Percentiles rank a stretch among this genome's conserved stretches.
Conservation (phyloP, 2,888 invertebrate genomes). For the Dasysyrphus tricinctus region DNA sequence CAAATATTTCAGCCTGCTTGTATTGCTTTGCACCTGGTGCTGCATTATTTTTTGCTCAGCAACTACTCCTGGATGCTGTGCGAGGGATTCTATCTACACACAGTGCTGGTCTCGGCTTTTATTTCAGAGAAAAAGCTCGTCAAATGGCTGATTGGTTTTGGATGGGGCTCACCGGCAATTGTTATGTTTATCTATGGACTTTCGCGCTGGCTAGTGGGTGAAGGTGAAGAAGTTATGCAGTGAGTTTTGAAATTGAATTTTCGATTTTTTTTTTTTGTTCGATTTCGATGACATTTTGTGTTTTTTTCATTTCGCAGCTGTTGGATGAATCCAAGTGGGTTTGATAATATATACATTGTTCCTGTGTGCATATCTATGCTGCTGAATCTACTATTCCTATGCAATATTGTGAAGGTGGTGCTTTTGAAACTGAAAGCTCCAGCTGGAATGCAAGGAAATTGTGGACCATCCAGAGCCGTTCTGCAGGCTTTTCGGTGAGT, state of each 20-base stretch:
- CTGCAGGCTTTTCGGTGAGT: constrained; percentile 89
- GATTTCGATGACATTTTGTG: constrained; percentile 11
- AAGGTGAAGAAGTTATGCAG: constrained; percentile 85
- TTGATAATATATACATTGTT: constrained; percentile 89
- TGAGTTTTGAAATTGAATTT: constrained; percentile 83
- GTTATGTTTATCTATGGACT: constrained; percentile 88
- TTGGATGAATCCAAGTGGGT: constrained; percentile 90
- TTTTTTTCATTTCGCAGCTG: constrained; percentile 84
- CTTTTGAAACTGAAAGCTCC: constrained; percentile 90
- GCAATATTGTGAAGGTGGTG: constrained; percentile 95
- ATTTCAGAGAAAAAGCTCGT: constrained; percentile 94
- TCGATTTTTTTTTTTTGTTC: neutral
- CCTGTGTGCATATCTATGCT: constrained; percentile 92
- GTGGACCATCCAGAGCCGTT: constrained; percentile 88
- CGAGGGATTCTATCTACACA: constrained; percentile 97
- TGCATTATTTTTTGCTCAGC: constrained; percentile 94
- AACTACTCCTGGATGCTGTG: constrained; percentile 99
- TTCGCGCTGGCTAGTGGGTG: constrained; percentile 86
- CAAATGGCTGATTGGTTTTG: constrained; percentile 91
- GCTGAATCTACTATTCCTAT: constrained; percentile 92
- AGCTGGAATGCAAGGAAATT: constrained; percentile 86
- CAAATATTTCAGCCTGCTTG: constrained; percentile 88
- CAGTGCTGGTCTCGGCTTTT: constrained; percentile 95
- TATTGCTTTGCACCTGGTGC: constrained; percentile 90
- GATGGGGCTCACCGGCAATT: constrained; percentile 92